phyloP scores from a whole-genome alignment of 92 coral and sea anemone genomes.

The Heliopora coerulea region DNA sequence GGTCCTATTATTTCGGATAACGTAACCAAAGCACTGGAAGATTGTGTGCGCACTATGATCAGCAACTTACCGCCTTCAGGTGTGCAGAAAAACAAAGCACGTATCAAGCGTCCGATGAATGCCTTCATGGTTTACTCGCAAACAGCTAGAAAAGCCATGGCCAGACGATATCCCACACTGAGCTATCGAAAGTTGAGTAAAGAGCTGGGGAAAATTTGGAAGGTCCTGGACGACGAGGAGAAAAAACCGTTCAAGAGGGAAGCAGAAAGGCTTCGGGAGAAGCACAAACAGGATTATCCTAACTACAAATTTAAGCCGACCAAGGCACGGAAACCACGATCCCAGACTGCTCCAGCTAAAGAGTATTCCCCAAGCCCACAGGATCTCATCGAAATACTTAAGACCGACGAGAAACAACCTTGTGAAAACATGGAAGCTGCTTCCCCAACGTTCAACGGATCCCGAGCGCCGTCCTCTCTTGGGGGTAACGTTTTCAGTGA shows the following conservation, averaged over 20 bases:
- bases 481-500: not conserved
- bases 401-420: not conserved
- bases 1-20: conserved; percentile 87
- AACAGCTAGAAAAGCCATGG: conserved; percentile 87
- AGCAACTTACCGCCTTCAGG: conserved; percentile 75
- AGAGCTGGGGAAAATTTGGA: conserved; percentile 93
- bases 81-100: conserved; percentile 63
- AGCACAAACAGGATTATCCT: conserved; percentile 94
- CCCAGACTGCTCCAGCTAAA: not conserved
- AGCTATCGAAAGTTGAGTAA: conserved; percentile 95
- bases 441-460: not conserved
- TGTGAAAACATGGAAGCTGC: not conserved
- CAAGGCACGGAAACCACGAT: not conserved
- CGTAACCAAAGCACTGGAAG: conserved; percentile 86
- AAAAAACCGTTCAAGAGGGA: conserved; percentile 94
- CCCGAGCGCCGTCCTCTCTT: not conserved
- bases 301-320: conserved; percentile 90
- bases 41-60: conserved; percentile 85
- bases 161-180: conserved; percentile 89
- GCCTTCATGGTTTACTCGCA: conserved; percentile 99
- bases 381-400: not conserved
- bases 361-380: not conserved
- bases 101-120: conserved; percentile 94
- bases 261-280: conserved; percentile 88
- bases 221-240: conserved; percentile 86